Base-by-base conservation (phyloP, 2,888 invertebrate species). In the Seladonia tumulorum region DNA sequence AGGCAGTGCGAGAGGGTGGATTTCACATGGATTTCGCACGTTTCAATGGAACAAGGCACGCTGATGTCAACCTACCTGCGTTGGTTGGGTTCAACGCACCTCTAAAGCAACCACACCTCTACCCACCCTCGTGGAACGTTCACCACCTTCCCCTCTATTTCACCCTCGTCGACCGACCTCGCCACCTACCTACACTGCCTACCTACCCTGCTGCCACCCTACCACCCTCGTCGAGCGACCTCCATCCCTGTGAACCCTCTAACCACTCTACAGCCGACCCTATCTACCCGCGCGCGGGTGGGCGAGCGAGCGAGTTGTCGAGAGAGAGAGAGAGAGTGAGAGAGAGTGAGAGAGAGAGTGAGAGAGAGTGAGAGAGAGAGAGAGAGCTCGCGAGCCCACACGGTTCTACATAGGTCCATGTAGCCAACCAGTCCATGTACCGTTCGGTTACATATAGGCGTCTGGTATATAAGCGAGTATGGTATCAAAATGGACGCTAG, bases 81-180 rank as follows among this genome's bases (percentile, higher is more conserved):
- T 92, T 85, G 89, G 89, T 93, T 83, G 89, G 91, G 95, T 94
- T 94, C 94, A 95, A 95, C 94, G 94, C 93, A 95, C 94, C 94
- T 93, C 94, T 93, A 94, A 95, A 93, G 94, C 94, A 94, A 94
- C 94, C 94, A 93, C 94, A 94, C 94, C 94, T 93, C 93, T 93
- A 92, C 90, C 92, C 92, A 93, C 93, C 93, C 93, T 92, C 91
- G 90, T 91, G 92, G 91, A 93, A 91, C 92, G 91, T 92, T 94
- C 93, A 92, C 93, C 90, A 91, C 92, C 92, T 89, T 91, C 90
- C 91, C 90, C 92, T 90, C 92, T 88, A 82, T 90, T 88, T 90
- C 88, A 90, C 90, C 90, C 90, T 91, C 88, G 85, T 75, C 87
- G 87, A 87, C 88, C 87, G 80, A 82, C 83, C 87, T 87, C 87